Base-by-base conservation (phyloP, 2,113 vertebrate genomes). In the Cacatua alba region DNA sequence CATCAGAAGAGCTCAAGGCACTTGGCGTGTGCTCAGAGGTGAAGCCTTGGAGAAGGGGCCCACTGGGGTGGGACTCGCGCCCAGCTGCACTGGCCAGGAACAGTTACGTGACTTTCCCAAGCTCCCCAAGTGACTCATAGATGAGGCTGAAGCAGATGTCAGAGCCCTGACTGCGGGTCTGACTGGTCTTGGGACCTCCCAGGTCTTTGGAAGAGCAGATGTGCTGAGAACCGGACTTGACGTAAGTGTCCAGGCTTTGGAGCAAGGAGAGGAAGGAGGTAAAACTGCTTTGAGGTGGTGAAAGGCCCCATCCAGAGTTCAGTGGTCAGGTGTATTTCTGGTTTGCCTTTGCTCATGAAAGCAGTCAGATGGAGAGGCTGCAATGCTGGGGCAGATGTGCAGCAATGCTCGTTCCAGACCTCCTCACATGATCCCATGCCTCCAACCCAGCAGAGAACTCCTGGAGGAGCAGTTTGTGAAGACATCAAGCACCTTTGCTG, bases 251-350 rank as follows among this genome's bases (percentile, higher is more conserved):
- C 62, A 43, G 87, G 70, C 69, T 71, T 7, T 17, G 84, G 69
- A 93, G 55, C 55, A 94, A 89, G 82, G 84, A 84, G 65, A 87
- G 92, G 93, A 84, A 88, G 89, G 80, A 96, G 80, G 93, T 88
- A 92, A 92, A 79, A 76, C 65, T 85, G 70, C 85, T 92, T 31
- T 35, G 94, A 95, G 92, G 94, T 85, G 94, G 39, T 93, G 92
- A 93, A 85, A 91, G 51, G 41, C n/a, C 74, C 82, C 7, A 0
- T 69, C 53, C 60, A 29, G 78, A 51, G 70, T 46, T 71, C 70
- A 82, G 79, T 79, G 78, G 37, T 90, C 39, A 11, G 67, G 4
- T 69, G 75, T 62, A 48, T 97, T 93, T 90, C 59, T 93, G 67
- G 44, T 88, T 79, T 80, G 82, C 52, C 26, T 93, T 88, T 82